Conservation (phyloP, 2,113 vertebrate species). For the Otis tarda region DNA sequence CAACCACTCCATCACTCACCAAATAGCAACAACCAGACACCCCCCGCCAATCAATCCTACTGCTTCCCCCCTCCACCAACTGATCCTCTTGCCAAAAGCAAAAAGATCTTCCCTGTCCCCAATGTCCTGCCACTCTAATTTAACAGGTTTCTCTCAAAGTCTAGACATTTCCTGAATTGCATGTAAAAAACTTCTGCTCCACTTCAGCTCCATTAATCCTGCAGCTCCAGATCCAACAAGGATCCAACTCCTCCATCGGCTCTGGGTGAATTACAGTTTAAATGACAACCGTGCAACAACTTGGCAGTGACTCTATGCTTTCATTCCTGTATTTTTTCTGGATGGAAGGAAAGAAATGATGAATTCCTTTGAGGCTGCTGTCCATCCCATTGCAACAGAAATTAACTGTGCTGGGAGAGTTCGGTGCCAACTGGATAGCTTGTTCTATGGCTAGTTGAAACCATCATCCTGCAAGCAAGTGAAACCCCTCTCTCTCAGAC, state of each 20-base stretch:
- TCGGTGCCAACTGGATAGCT: neutral
- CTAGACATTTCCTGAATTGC: constrained; percentile 66
- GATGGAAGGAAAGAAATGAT: neutral
- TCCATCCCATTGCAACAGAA: neutral
- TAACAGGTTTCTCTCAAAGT: constrained; percentile 46
- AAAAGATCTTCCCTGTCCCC: constrained; percentile 29
- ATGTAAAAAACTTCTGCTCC: constrained; percentile 47
- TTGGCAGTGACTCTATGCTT: constrained; percentile 24
- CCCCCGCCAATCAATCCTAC: neutral
- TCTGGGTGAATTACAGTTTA: constrained; percentile 52
- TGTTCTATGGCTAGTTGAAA: neutral
- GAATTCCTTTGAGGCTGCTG: neutral
- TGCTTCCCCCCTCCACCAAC: neutral
- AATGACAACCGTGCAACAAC: neutral
- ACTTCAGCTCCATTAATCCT: constrained; percentile 54
- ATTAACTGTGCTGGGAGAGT: constrained; percentile 1
- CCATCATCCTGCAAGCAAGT: neutral
- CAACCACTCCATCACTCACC: neutral
- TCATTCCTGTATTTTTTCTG: neutral
- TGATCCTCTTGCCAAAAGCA: neutral
- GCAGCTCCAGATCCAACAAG: neutral
- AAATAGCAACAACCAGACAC: neutral
- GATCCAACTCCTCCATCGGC: neutral
- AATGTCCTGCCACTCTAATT: constrained; percentile 30
- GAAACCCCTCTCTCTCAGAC: neutral